Evolutionary conservation across 2,888 invertebrate species (phyloP).

Genomic region (Hybos culiciformis): DNA sequence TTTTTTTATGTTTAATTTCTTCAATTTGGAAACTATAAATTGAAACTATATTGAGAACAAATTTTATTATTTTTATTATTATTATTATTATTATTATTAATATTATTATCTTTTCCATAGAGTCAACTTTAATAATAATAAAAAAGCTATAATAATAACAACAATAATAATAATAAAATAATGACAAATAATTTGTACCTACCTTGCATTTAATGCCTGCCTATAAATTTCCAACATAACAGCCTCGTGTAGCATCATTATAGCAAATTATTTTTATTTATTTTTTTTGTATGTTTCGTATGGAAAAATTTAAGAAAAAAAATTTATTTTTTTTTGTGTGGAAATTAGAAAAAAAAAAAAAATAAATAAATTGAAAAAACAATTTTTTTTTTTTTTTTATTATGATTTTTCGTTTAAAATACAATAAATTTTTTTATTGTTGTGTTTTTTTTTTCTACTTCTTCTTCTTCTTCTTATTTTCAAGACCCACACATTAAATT

Average conservation of each 20-base stretch:
- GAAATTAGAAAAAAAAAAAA: neutral
- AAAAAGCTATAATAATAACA: too few relatives aligned
- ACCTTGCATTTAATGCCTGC: constrained; percentile 37
- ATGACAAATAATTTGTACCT: neutral
- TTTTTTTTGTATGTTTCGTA: neutral
- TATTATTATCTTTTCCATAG: too few relatives aligned
- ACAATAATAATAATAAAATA: neutral
- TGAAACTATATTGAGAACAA: too few relatives aligned
- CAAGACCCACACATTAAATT: too few relatives aligned
- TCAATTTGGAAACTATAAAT: too few relatives aligned
- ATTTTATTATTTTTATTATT: too few relatives aligned
- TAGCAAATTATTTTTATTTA: constrained; percentile 11
- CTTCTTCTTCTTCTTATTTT: too few relatives aligned
- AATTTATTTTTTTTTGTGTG: neutral
- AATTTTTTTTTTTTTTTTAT: neutral
- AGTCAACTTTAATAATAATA: too few relatives aligned
- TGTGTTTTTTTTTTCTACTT: too few relatives aligned
- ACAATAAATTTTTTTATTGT: neutral
- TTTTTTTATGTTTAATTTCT: too few relatives aligned
- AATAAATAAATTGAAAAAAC: neutral
- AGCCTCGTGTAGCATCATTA: constrained; percentile 38
- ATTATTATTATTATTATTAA: too few relatives aligned
- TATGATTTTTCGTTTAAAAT: neutral
- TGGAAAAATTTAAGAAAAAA: neutral
- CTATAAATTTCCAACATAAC: constrained; percentile 38